These are phyloP conservation scores for Creontiades dilutus DNA, from an alignment of 2,888 invertebrate genomes.

Conservation along the genomic window DNA sequence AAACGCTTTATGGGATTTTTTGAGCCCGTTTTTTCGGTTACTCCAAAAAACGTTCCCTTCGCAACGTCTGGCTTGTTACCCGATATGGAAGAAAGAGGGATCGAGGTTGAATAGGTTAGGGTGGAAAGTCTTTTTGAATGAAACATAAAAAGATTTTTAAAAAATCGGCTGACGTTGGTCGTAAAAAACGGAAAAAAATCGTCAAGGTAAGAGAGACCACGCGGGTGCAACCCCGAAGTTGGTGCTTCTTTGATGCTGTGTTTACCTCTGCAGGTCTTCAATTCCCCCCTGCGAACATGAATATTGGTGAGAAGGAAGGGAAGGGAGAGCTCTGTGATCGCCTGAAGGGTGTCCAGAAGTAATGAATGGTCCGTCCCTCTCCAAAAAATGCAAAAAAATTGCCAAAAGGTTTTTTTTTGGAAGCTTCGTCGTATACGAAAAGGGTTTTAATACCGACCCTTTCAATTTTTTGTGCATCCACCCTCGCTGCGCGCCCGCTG, in stretches of 20 bases:
- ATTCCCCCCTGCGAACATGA: not conserved
- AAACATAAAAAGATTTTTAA: not conserved
- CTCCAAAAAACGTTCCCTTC: slow-evolving; percentile 15
- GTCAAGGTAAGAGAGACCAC: slow-evolving; percentile 1
- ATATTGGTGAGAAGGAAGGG: not conserved
- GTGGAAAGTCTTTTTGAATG: slow-evolving; percentile 12
- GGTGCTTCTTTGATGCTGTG: not conserved
- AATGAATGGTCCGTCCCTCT: not conserved
- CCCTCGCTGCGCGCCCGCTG: not conserved
- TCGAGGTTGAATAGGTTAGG: not conserved
- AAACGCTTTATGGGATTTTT: slow-evolving; percentile 27
- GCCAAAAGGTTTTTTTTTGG: slow-evolving; percentile 9
- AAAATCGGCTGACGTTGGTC: not conserved
- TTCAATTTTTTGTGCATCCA: not conserved
- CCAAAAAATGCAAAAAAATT: not conserved
- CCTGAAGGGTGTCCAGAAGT: not conserved
- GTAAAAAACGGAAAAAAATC: not conserved
- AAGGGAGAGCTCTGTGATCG: not conserved
- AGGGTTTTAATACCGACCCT: slow-evolving; percentile 2
- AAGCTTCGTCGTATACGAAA: not conserved
- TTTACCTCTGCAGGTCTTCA: not conserved
- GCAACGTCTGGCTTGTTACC: slow-evolving; percentile 4
- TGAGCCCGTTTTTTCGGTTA: slow-evolving; percentile 18
- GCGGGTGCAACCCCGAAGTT: slow-evolving; percentile 15
- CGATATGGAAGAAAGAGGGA: not conserved